Conservation (phyloP, 2,888 invertebrate species). For the Odontocerum albicorne region DNA sequence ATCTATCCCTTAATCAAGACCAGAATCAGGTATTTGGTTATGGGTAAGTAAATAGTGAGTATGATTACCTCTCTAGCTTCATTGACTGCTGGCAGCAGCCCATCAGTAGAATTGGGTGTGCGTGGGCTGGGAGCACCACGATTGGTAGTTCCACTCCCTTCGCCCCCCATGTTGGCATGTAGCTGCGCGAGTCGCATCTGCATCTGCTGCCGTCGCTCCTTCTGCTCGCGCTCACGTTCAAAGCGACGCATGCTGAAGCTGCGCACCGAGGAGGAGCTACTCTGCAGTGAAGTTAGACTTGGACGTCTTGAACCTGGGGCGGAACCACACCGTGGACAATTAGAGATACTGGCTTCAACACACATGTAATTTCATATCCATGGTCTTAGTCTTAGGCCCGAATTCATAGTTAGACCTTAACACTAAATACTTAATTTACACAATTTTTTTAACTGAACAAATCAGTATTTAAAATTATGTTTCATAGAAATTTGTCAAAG, state of each 20-base stretch:
- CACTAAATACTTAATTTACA: no score
- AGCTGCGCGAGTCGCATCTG: conserved; percentile 73
- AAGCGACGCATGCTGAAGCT: conserved; percentile 80
- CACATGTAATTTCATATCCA: no score
- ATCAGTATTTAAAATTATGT: no score
- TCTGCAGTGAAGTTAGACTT: conserved; percentile 83
- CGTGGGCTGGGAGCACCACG: conserved; percentile 74
- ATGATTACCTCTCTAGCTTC: conserved; percentile 72
- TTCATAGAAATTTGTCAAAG: no score
- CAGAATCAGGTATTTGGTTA: no score
- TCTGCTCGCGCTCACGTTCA: conserved; percentile 80
- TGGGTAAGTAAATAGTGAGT: background rate
- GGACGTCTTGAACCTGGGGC: conserved; percentile 84
- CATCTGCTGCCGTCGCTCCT: conserved; percentile 76
- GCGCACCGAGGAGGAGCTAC: conserved; percentile 78
- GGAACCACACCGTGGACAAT: conserved; percentile 7
- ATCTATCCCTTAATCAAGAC: no score
- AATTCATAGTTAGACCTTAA: no score
- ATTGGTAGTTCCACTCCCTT: conserved; percentile 45
- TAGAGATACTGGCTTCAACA: conserved; percentile 21
- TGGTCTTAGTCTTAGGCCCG: no score
- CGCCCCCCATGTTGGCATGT: conserved; percentile 61
- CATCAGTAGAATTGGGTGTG: conserved; percentile 82
- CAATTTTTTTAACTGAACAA: no score
- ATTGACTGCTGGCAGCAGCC: conserved; percentile 77